phyloP scores from a whole-genome alignment of 64 coral and sea anemone species.

The Dendronephthya gigantea region DNA sequence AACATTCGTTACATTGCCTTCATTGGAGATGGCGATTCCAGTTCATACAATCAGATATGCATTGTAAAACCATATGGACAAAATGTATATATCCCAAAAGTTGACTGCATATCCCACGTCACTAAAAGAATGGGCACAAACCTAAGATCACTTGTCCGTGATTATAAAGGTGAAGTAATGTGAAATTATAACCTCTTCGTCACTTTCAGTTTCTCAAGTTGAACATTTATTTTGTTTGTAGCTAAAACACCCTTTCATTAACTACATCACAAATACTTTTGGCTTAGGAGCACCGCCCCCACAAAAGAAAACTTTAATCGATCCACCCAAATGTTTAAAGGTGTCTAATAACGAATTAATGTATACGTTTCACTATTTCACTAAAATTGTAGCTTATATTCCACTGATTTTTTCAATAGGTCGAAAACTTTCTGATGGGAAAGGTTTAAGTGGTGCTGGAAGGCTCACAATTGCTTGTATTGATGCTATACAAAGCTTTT shows the following conservation, averaged over 20 bases:
- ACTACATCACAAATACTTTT: too few relatives aligned
- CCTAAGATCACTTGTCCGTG: background rate
- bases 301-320: too few relatives aligned
- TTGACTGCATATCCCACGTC: slow-evolving; percentile 23
- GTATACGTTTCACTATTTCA: too few relatives aligned
- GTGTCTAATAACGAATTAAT: too few relatives aligned
- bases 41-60: slow-evolving; percentile 18
- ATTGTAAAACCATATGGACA: slow-evolving; percentile 23
- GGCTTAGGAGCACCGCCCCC: too few relatives aligned
- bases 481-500: slow-evolving; percentile 28
- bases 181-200: too few relatives aligned
- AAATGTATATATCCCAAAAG: slow-evolving; percentile 14
- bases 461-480: slow-evolving; percentile 7
- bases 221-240: too few relatives aligned
- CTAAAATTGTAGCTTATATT: too few relatives aligned
- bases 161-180: slow-evolving; percentile 20
- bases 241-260: too few relatives aligned
- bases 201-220: too few relatives aligned
- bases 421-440: slow-evolving; percentile 21
- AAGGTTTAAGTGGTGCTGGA: slow-evolving; percentile 21
- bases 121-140: slow-evolving; percentile 43
- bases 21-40: slow-evolving; percentile 33
- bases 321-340: too few relatives aligned
- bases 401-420: background rate
- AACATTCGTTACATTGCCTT: slow-evolving; percentile 22